These are phyloP conservation scores for Suillia variegata DNA, from an alignment of 2,888 invertebrate species.

Conservation along the genomic window DNA sequence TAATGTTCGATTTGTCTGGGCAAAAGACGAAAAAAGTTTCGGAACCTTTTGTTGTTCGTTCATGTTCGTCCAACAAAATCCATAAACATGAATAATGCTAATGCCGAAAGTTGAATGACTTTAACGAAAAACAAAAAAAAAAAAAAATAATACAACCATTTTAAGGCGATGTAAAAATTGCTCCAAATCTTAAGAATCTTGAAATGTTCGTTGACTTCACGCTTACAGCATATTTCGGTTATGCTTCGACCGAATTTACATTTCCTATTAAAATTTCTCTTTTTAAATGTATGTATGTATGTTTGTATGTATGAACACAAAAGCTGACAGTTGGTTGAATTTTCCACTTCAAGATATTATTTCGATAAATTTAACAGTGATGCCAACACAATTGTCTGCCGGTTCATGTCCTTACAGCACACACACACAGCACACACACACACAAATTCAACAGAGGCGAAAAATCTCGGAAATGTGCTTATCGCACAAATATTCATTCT, in stretches of 20 bases:
- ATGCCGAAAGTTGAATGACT: conserved; percentile 13
- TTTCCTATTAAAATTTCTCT: too few species aligned
- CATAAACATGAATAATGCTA: too few species aligned
- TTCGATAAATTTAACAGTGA: conserved; percentile 40
- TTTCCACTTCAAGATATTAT: conserved; percentile 42
- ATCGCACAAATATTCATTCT: conserved; percentile 18
- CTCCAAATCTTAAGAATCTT: too few species aligned
- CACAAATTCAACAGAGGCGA: too few species aligned
- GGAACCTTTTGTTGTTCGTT: background rate
- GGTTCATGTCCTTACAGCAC: background rate
- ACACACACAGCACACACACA: conserved; percentile 11
- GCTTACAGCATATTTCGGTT: too few species aligned
- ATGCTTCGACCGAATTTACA: too few species aligned
- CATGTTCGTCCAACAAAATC: too few species aligned
- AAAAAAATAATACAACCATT: too few species aligned
- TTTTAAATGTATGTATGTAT: too few species aligned
- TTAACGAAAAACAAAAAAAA: too few species aligned
- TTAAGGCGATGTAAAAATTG: too few species aligned
- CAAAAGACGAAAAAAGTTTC: background rate
- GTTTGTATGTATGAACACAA: background rate
- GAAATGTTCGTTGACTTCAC: too few species aligned
- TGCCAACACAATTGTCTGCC: background rate
- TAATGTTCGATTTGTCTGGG: conserved; percentile 10
- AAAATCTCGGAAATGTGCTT: background rate
- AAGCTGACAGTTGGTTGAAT: background rate